Conservation (phyloP, 2,888 invertebrate species). For the Agonopterix subpropinquella region DNA sequence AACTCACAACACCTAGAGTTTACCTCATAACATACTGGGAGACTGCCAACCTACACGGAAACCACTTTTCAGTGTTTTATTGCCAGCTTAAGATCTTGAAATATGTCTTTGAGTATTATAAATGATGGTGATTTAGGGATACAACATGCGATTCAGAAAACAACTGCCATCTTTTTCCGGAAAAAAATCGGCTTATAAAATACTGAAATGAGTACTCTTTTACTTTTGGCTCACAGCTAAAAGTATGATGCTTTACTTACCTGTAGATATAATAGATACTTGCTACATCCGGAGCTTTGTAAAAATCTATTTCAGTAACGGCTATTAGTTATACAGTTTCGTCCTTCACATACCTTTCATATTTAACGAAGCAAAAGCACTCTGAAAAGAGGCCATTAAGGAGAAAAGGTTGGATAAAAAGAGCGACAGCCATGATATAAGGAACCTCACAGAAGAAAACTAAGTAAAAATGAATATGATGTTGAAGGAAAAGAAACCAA, state of each 20-base stretch:
- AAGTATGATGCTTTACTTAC: too few relatives aligned
- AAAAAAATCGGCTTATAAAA: not conserved
- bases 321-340: too few relatives aligned
- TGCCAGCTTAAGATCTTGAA: constrained; percentile 8
- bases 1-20: constrained; percentile 21
- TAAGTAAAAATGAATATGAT: too few relatives aligned
- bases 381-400: constrained; percentile 4
- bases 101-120: constrained; percentile 4
- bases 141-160: not conserved
- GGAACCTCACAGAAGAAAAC: too few relatives aligned
- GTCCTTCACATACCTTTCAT: constrained; percentile 2
- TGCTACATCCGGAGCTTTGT: too few relatives aligned
- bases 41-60: constrained; percentile 11
- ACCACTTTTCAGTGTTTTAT: constrained; percentile 11
- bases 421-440: not conserved
- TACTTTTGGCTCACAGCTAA: too few relatives aligned
- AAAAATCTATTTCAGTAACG: too few relatives aligned
- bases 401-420: constrained; percentile 3
- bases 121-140: constrained; percentile 1
- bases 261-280: too few relatives aligned
- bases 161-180: not conserved
- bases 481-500: too few relatives aligned
- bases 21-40: constrained; percentile 15
- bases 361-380: constrained; percentile 3
- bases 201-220: too few relatives aligned